Conservation (phyloP, 2,113 vertebrate species). For the Pyxicephalus adspersus region DNA sequence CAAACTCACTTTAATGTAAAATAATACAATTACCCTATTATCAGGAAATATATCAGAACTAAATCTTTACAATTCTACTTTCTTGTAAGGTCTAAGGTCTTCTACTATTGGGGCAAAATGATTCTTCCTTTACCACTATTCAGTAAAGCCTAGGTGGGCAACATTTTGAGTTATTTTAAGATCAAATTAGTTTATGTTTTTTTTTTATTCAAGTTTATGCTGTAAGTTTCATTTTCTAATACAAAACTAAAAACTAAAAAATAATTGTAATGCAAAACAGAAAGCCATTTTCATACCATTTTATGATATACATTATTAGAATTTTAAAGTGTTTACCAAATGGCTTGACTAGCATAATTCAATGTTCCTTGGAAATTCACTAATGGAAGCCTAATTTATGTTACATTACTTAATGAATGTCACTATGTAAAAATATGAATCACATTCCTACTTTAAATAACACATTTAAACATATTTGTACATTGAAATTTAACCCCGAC, state of each 20-base stretch:
- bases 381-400: slow-evolving; percentile 30
- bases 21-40: too few species aligned
- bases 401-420: slow-evolving; percentile 8
- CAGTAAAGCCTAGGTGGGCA: neutral
- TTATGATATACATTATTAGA: slow-evolving; percentile 22
- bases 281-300: neutral
- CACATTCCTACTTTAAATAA: neutral
- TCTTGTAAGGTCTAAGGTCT: too few species aligned
- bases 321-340: slow-evolving; percentile 12
- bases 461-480: neutral
- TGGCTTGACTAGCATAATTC: neutral
- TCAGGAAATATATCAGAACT: too few species aligned
- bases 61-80: too few species aligned
- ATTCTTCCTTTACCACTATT: too few species aligned
- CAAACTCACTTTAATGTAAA: too few species aligned
- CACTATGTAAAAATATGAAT: neutral
- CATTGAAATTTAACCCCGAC: too few species aligned
- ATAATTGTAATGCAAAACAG: neutral
- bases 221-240: neutral
- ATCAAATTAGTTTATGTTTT: neutral
- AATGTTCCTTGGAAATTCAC: slow-evolving; percentile 24
- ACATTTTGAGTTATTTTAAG: neutral
- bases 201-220: neutral
- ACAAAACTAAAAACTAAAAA: neutral
- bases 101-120: too few species aligned